These are phyloP conservation scores for Sycophila texana DNA, from an alignment of 2,888 invertebrate species.

Conservation along the genomic window DNA sequence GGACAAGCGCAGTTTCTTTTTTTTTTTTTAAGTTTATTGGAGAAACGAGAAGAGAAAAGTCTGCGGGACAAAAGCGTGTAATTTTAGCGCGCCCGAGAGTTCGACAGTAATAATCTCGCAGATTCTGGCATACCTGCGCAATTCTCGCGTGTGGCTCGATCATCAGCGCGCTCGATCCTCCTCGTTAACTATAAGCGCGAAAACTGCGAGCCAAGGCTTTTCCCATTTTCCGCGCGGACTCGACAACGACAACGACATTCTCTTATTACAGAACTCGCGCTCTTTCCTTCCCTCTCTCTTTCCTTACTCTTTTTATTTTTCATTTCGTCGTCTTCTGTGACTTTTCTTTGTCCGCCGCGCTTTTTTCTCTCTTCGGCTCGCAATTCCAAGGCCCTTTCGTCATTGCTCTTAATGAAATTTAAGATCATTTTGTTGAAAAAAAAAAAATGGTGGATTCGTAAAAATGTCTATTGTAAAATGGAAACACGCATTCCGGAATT, in stretches of 20 bases:
- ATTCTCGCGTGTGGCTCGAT: not conserved
- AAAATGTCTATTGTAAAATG: too few species aligned
- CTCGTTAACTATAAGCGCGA: slow-evolving; percentile 2
- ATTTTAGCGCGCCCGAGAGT: not conserved
- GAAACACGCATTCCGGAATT: too few species aligned
- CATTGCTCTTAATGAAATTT: too few species aligned
- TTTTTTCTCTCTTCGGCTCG: not conserved
- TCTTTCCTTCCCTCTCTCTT: not conserved
- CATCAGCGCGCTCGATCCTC: not conserved
- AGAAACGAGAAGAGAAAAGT: not conserved
- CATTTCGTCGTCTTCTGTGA: not conserved
- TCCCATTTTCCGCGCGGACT: not conserved
- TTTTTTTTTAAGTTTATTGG: not conserved
- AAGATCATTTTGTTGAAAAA: too few species aligned
- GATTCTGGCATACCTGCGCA: slow-evolving; percentile 9
- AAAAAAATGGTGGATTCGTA: too few species aligned
- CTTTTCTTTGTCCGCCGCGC: not conserved
- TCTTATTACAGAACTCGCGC: not conserved
- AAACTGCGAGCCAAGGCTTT: slow-evolving; percentile 20
- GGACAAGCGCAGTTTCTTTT: too few species aligned
- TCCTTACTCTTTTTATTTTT: too few species aligned
- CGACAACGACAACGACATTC: not conserved
- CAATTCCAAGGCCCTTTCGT: too few species aligned
- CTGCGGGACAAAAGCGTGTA: not conserved
- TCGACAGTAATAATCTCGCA: not conserved